These are phyloP conservation scores for Alexandromys fortis DNA, from an alignment of 2,113 vertebrate genomes.

Conservation along the genomic window DNA sequence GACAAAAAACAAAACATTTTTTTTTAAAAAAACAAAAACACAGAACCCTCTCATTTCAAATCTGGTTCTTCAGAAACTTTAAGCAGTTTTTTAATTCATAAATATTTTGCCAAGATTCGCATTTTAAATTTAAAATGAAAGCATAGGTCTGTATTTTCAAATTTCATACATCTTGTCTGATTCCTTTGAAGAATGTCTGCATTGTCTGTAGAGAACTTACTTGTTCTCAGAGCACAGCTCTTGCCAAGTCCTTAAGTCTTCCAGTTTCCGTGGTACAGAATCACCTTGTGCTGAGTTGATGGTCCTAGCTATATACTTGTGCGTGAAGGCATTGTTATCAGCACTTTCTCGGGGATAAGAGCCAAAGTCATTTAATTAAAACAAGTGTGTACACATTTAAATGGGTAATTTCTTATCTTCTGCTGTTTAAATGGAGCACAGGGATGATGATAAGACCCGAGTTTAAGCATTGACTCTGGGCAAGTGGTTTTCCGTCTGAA, in stretches of 20 bases:
- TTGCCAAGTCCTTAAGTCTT: not conserved
- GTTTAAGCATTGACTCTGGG: not conserved
- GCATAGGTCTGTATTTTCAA: not conserved
- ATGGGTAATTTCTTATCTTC: slow-evolving; percentile 15
- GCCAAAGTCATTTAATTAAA: slow-evolving; percentile 35
- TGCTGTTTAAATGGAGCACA: not conserved
- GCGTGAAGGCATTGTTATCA: not conserved
- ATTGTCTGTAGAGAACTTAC: not conserved
- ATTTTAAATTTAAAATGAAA: slow-evolving; percentile 29
- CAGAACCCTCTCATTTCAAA: not conserved
- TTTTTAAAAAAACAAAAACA: not conserved
- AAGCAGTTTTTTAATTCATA: slow-evolving; percentile 19
- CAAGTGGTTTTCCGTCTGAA: not conserved
- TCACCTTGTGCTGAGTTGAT: not conserved
- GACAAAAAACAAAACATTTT: not conserved
- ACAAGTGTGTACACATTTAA: slow-evolving; percentile 34
- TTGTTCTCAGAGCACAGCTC: not conserved
- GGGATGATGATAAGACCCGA: not conserved
- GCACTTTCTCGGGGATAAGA: slow-evolving; percentile 21
- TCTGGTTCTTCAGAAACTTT: not conserved
- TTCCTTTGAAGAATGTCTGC: slow-evolving; percentile 13
- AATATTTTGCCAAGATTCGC: not conserved
- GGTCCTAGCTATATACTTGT: not conserved
- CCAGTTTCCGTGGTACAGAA: not conserved
- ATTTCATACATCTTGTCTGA: not conserved